Conservation (phyloP, 2,113 vertebrate genomes). For the Percopsis transmontana region DNA sequence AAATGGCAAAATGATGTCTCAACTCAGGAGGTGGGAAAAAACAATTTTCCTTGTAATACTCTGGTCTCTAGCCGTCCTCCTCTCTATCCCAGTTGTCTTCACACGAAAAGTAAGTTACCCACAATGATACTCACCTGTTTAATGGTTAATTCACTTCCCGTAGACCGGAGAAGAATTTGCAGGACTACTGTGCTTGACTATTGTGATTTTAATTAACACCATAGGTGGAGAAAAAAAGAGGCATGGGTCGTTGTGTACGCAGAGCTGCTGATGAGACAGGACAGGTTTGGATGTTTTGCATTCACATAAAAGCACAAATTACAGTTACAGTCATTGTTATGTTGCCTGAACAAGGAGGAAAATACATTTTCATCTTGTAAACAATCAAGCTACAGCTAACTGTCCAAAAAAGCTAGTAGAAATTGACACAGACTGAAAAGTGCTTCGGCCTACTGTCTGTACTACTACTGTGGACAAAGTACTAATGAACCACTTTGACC, state of each 20-base stretch:
- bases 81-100: background rate
- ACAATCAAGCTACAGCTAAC: too few species aligned
- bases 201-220: background rate
- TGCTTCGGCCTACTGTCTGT: too few species aligned
- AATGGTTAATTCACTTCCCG: too few species aligned
- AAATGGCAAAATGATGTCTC: background rate
- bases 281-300: background rate
- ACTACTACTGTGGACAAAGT: too few species aligned
- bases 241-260: background rate
- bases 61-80: background rate
- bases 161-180: background rate
- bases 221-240: background rate
- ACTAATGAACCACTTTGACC: too few species aligned
- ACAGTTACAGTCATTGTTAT: too few species aligned
- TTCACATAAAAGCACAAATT: too few species aligned
- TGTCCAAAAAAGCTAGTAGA: too few species aligned
- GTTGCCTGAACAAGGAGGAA: too few species aligned
- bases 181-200: background rate
- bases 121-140: background rate
- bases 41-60: background rate
- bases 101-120: background rate
- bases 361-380: too few species aligned
- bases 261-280: background rate
- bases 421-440: too few species aligned
- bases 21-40: background rate